These are phyloP conservation scores for Drosophila ananassae DNA, from an alignment of 1,140 invertebrate genomes.

Conservation along the genomic window DNA sequence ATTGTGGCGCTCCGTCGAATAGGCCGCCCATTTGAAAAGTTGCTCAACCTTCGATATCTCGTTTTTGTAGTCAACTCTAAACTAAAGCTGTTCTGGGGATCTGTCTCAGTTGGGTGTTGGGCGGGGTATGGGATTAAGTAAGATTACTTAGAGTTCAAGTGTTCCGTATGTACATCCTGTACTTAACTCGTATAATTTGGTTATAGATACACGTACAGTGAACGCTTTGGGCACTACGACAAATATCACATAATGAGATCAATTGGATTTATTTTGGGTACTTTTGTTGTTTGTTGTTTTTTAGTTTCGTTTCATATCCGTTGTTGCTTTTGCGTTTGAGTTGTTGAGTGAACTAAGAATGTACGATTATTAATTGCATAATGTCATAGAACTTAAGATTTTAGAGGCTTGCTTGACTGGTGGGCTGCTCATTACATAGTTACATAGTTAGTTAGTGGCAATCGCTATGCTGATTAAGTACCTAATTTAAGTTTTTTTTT, in stretches of 20 bases:
- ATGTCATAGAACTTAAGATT: constrained; percentile 57
- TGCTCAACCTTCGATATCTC: constrained; percentile 7
- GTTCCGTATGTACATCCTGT: constrained; percentile 29
- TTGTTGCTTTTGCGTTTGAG: constrained; percentile 21
- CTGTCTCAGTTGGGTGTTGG: constrained; percentile 1
- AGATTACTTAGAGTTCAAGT: constrained; percentile 53
- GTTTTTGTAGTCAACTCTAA: background rate
- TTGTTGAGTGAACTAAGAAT: constrained; percentile 41
- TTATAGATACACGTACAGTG: constrained; percentile 70
- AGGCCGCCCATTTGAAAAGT: constrained; percentile 52
- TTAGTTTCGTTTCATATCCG: constrained; percentile 19
- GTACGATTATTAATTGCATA: constrained; percentile 38
- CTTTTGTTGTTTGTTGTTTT: constrained; percentile 20
- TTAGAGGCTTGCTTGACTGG: constrained; percentile 46
- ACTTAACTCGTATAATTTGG: constrained; percentile 64
- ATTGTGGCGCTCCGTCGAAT: constrained; percentile 13
- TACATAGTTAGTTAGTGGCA: constrained; percentile 13
- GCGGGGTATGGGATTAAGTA: constrained; percentile 20
- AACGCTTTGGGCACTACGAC: constrained; percentile 81
- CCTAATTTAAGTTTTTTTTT: constrained; percentile 31
- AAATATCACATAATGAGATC: constrained; percentile 83
- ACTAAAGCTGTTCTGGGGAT: constrained; percentile 18
- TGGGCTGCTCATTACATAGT: constrained; percentile 52
- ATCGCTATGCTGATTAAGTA: constrained; percentile 31
- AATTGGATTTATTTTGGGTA: constrained; percentile 78